Percentiles rank a stretch among this genome's conserved stretches.
phyloP scores from a whole-genome alignment of 2,797 vertebrate species.

The Sebastes alutus region DNA sequence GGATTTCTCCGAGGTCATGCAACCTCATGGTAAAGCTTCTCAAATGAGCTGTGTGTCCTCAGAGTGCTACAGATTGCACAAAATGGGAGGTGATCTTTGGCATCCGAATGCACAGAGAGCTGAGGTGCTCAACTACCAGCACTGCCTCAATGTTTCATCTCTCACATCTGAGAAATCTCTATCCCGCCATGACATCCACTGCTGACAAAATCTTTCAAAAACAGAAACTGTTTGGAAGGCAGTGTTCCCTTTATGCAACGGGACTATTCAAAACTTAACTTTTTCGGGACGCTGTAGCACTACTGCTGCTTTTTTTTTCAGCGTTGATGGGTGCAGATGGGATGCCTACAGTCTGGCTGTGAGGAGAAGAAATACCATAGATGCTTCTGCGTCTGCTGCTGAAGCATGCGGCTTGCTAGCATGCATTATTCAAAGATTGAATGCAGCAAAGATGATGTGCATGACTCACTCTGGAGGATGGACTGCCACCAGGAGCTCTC shows the following conservation, averaged over 20 bases:
- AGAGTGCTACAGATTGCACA: constrained; percentile 35
- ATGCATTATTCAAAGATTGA: constrained; percentile 79
- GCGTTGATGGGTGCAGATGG: constrained; percentile 55
- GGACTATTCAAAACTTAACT: constrained; percentile 19
- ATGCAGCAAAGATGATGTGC: constrained; percentile 69
- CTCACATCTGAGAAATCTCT: constrained; percentile 25
- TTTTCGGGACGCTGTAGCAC: not conserved
- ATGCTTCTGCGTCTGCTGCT: constrained; percentile 64
- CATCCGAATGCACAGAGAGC: constrained; percentile 35
- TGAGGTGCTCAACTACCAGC: constrained; percentile 19
- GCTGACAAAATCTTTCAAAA: constrained; percentile 31
- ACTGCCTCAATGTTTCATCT: constrained; percentile 34
- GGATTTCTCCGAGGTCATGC: constrained; percentile 28
- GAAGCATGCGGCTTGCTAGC: constrained; percentile 66
- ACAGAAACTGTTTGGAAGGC: constrained; percentile 4
- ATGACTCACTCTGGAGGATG: constrained; percentile 49
- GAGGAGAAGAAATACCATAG: constrained; percentile 62
- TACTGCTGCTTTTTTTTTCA: constrained; percentile 32
- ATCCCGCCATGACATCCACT: constrained; percentile 1
- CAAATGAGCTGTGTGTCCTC: constrained; percentile 18
- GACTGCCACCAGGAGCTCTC: constrained; percentile 28
- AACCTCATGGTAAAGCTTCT: constrained; percentile 28
- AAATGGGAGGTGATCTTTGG: constrained; percentile 43
- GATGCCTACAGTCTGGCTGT: constrained; percentile 56
- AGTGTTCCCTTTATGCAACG: constrained; percentile 9